Evolutionary conservation across 2,113 vertebrate species (phyloP), one percentile per base, ranked within the genome.

Genomic region (Leptobrachium ailaonicum): DNA sequence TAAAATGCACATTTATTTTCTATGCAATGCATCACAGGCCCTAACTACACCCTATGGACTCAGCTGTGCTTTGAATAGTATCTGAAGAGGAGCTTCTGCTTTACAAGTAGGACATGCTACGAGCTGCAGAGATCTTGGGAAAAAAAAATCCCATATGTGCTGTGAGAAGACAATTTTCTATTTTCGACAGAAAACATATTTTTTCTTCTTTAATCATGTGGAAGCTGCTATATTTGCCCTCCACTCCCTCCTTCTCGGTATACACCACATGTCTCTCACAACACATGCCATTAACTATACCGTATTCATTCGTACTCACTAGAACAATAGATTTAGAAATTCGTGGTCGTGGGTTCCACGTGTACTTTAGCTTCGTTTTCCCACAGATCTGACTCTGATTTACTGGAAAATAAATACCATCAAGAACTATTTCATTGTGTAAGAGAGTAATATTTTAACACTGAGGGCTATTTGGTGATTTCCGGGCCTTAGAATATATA

Each of bases 131-230:
- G 62, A 43, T 45, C 62, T 47, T 41, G 9, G 11, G 47, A 8
- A 20, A 32, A 64, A 66, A 53, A 45, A 76, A 54, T 54, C 10
- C 62, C 62, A 54, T 54, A 63, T 53, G 62, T 76, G 74, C 74
- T 66, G 74, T 41, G 62, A 66, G 63, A 76, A 76, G 45, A 76
- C 62, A 66, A 47, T 66, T 76, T 66, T 60, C 62, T 45, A 41
- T 63, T 47, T 76, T 66, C 45, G 40, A 41, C 20, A 47, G 44
- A 45, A 76, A 76, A 53, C 74, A 76, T 66, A 76, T 76, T 75
- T 64, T 63, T n/a, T 14, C 2, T 4, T 6, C 58, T 74, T 64
- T 75, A 41, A 75, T 75, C 41, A 43, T 45, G 45, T 63, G 60
- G 43, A 75, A 75, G 20, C 73, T 75, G 73, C 62, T 58, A 75